These are phyloP conservation scores for Okapia johnstoni DNA, from an alignment of 2,113 vertebrate species.

Conservation along the genomic window DNA sequence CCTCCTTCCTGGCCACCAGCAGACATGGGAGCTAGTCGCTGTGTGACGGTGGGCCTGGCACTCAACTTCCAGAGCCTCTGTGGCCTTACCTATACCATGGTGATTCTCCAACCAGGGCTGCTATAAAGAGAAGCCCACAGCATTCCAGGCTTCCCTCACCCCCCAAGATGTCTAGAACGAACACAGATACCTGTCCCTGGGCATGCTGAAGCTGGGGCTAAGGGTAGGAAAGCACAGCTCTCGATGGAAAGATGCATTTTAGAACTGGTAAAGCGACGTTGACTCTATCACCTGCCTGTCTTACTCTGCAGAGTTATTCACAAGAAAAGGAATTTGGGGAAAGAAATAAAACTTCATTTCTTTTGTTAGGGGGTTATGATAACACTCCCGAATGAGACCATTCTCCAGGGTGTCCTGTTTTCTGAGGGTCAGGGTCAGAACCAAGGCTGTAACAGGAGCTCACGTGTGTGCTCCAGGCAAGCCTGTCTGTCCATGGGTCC, in stretches of 20 bases:
- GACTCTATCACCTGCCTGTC: neutral
- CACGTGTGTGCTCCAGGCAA: neutral
- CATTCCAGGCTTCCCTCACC: neutral
- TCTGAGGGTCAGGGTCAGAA: neutral
- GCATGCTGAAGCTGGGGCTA: neutral
- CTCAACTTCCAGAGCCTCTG: neutral
- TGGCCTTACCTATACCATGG: constrained; percentile 29
- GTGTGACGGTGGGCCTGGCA: neutral
- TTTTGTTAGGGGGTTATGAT: neutral
- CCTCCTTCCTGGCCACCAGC: constrained; percentile 21
- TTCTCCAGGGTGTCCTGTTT: neutral
- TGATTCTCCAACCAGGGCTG: neutral
- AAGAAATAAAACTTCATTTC: neutral
- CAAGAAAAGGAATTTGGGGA: neutral
- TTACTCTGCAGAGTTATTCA: neutral
- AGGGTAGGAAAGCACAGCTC: neutral
- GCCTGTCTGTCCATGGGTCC: neutral
- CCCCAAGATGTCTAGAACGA: neutral
- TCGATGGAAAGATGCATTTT: neutral
- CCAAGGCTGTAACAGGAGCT: neutral
- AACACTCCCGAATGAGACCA: neutral
- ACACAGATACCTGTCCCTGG: neutral
- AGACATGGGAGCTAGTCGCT: neutral
- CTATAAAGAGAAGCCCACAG: neutral
- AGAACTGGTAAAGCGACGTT: neutral